Conservation (phyloP, 2,113 vertebrate genomes). For the Blennius ocellaris region DNA sequence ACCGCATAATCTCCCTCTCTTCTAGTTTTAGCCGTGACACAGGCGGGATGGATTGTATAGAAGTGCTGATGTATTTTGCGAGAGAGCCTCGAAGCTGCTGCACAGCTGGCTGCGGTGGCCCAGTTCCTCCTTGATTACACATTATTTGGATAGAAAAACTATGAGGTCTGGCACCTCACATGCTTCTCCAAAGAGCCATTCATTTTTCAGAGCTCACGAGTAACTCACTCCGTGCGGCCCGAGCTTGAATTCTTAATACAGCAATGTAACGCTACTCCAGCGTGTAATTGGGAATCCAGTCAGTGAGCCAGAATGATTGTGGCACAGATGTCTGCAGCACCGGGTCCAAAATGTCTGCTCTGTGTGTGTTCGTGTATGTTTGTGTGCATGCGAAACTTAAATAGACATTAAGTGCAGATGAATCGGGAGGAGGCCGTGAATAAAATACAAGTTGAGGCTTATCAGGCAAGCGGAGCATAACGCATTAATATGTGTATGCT, state of each 20-base stretch:
- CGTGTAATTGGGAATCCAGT: conserved; percentile 76
- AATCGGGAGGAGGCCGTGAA: background rate
- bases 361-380: conserved; percentile 15
- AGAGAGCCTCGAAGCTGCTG: conserved; percentile 20
- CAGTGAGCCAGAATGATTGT: conserved; percentile 68
- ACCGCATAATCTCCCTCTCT: background rate
- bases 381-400: conserved; percentile 24
- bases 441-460: conserved; percentile 24
- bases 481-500: conserved; percentile 35
- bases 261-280: conserved; percentile 75
- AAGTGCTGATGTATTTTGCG: conserved; percentile 14
- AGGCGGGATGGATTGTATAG: background rate
- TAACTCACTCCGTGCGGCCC: conserved; percentile 56
- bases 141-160: conserved; percentile 51
- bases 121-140: conserved; percentile 57
- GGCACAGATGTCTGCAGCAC: conserved; percentile 69
- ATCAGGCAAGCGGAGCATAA: conserved; percentile 57
- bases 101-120: conserved; percentile 63
- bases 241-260: conserved; percentile 69
- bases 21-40: conserved; percentile 21
- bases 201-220: conserved; percentile 64
- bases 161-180: conserved; percentile 36
- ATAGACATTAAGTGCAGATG: conserved; percentile 36
- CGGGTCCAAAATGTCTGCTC: conserved; percentile 12
- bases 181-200: conserved; percentile 58